These are phyloP conservation scores for Lumbricus terrestris DNA, from an alignment of 2,888 invertebrate species.

Conservation along the genomic window DNA sequence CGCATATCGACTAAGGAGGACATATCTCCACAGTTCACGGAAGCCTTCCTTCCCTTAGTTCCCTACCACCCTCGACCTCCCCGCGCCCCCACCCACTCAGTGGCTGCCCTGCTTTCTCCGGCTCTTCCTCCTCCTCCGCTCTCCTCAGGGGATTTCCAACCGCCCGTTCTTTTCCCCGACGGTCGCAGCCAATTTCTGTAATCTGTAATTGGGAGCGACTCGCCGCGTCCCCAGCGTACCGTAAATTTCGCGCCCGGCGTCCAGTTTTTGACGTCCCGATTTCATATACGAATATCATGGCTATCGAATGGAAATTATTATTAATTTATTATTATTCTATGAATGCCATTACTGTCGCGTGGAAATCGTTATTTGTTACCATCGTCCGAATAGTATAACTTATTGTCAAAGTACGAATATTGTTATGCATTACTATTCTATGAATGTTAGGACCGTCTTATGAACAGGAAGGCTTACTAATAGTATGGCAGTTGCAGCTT, in stretches of 20 bases:
- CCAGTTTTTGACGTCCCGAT: neutral
- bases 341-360: neutral
- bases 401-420: neutral
- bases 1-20: neutral
- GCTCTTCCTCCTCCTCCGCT: neutral
- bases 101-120: neutral
- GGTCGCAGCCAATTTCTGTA: constrained; percentile 11
- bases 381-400: neutral
- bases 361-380: neutral
- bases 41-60: neutral
- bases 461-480: neutral
- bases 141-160: neutral
- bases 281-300: neutral
- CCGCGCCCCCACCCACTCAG: neutral
- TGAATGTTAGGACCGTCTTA: neutral
- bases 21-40: neutral
- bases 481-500: too few species aligned
- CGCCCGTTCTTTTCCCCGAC: neutral
- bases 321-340: neutral
- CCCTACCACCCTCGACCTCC: neutral
- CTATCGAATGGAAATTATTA: neutral
- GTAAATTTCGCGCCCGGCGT: constrained; percentile 11
- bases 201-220: constrained; percentile 9
- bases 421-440: neutral
- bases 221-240: neutral